A percentile compares a stretch with the other conserved stretches of the same genome.
Conservation (phyloP, 2,888 invertebrate species). For the Leucozona laternaria region DNA sequence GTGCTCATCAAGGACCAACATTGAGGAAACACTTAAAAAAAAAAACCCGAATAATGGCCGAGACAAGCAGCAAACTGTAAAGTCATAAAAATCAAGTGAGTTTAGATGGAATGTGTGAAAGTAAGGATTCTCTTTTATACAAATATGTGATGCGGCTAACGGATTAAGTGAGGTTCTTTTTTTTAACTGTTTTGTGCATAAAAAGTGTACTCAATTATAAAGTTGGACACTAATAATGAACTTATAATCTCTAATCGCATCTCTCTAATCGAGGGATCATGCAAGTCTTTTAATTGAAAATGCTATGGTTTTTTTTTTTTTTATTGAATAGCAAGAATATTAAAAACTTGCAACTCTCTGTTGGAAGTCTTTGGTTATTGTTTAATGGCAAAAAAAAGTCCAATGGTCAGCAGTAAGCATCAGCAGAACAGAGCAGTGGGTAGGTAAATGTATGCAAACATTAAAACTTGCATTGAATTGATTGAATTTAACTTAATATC, state of each 20-base stretch:
- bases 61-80: slow-evolving; percentile 19
- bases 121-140: not conserved
- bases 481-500: not conserved
- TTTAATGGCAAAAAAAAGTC: not conserved
- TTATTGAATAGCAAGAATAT: slow-evolving; percentile 1
- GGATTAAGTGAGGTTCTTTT: not conserved
- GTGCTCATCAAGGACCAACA: slow-evolving; percentile 25
- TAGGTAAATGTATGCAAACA: not conserved
- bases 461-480: not conserved
- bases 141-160: not conserved
- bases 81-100: slow-evolving; percentile 16
- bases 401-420: not conserved
- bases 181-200: not conserved
- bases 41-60: slow-evolving; percentile 37
- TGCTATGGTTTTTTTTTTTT: not conserved
- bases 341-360: slow-evolving; percentile 22
- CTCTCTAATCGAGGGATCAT: not conserved
- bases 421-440: too few relatives aligned
- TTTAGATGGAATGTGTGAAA: slow-evolving; percentile 22
- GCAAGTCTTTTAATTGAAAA: slow-evolving; percentile 7
- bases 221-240: not conserved
- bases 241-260: not conserved
- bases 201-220: not conserved
- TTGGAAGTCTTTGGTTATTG: not conserved
- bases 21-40: not conserved